Conservation (phyloP, 2,888 invertebrate species). For the Phyto melanocephala region DNA sequence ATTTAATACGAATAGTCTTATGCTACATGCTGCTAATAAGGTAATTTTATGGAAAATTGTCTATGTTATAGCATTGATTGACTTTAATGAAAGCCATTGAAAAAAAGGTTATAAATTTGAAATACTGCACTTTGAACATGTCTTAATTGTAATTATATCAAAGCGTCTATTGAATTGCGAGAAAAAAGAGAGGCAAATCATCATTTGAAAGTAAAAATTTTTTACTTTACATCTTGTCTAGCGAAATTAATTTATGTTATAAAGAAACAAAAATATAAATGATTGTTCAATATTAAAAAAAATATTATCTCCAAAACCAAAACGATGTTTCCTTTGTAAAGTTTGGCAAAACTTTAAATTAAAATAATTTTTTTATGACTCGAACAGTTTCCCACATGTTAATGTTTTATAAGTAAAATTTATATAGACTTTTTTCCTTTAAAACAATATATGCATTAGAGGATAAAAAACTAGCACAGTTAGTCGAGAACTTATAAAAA, state of each 20-base stretch:
- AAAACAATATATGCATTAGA: background rate
- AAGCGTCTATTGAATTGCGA: no score
- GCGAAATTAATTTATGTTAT: no score
- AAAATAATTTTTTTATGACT: slow-evolving; percentile 12
- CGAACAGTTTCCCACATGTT: background rate
- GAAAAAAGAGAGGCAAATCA: no score
- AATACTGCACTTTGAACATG: no score
- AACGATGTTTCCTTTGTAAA: background rate
- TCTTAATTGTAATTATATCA: no score
- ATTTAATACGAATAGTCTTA: background rate
- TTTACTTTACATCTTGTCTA: no score
- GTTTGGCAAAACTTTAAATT: slow-evolving; percentile 29
- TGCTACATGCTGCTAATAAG: background rate
- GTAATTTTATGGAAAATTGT: background rate
- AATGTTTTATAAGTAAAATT: background rate
- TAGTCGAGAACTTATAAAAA: no score
- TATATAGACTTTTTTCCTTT: background rate
- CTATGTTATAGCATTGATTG: no score
- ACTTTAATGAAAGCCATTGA: background rate
- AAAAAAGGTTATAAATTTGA: no score
- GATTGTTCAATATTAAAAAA: slow-evolving; percentile 3
- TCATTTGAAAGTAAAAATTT: no score
- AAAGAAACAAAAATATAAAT: no score
- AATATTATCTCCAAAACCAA: background rate
- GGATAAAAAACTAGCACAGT: background rate